phyloP scores from a whole-genome alignment of 2,797 vertebrate genomes.

The Heterohyrax brucei region DNA sequence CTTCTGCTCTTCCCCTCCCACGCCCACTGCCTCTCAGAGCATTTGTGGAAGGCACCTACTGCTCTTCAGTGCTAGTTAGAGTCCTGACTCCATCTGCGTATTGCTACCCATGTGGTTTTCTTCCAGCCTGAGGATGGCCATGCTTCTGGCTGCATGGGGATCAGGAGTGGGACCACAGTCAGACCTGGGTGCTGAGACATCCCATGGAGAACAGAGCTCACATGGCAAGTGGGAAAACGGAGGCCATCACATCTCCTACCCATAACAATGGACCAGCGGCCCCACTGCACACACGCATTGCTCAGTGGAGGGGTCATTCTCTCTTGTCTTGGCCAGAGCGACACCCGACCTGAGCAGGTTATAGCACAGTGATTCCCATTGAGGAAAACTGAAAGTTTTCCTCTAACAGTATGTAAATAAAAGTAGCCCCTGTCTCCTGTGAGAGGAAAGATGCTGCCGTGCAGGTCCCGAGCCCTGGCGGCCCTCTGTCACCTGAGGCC shows the following conservation, averaged over 20 bases:
- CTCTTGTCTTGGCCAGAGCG: no score
- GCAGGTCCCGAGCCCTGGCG: neutral
- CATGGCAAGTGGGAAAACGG: neutral
- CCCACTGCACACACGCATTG: neutral
- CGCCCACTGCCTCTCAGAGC: neutral
- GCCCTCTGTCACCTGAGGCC: no score
- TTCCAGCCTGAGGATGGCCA: neutral
- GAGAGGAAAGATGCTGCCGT: neutral
- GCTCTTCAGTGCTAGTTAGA: neutral
- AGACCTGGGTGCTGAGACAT: neutral
- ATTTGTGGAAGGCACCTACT: neutral
- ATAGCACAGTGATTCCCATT: no score
- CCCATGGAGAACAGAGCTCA: neutral
- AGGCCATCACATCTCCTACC: neutral
- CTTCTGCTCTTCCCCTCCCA: neutral
- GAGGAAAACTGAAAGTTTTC: neutral
- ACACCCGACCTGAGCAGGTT: no score
- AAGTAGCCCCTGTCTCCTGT: neutral
- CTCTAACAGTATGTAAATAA: neutral
- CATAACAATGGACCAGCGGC: neutral
- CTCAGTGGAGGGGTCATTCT: neutral
- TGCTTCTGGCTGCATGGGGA: neutral
- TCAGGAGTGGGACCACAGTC: neutral
- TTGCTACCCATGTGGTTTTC: accelerated
- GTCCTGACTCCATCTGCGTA: accelerated